Base-by-base conservation (phyloP, 2,888 invertebrate genomes). In the Coenonympha arcania region DNA sequence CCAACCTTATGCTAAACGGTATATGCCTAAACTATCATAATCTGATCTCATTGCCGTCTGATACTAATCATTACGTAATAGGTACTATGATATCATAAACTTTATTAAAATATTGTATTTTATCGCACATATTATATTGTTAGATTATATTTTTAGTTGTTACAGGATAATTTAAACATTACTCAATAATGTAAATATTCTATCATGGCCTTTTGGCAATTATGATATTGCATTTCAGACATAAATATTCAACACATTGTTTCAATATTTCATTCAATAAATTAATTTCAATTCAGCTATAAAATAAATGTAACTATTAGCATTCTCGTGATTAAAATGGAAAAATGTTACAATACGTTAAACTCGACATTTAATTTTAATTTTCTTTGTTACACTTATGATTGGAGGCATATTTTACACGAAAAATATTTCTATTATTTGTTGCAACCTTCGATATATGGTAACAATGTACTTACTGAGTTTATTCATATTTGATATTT, bases 261-360 rank as follows among this genome's bases (percentile, higher is more conserved):
- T 37, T 22, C 20, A 37, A 37, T 22, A 37, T 22, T 37, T 22
- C 37, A 37, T 37, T 37, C 37, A 37, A 37, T 37, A 37, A 37
- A 6, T n/a, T n/a, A n/a, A 13, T 37, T 37, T 37, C 20, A 11
- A 6, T 20, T 20, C 13, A 6, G 2, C 6, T 37, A 13, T 20
- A 19, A n/a, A n/a, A n/a, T n/a, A n/a, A n/a, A n/a, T 5, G 6
- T 19, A 15, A 6, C 8, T 11, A 22, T 37, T 37, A 37, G 6
- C 11, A 20, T 20, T 37, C n/a, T 20, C 20, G 20, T 22, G 37
- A 37, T 37, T 22, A 15, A 37, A 37, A 37, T 22, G 9, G 13
- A 24, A 37, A 13, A 37, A 37, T 37, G 37, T 37, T 6, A n/a
- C n/a, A 15, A 15, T 37, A 22, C 22, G 22, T 37, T 37, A 37